Percentiles rank a stretch among this genome's conserved stretches.
Conservation (phyloP, 1,140 invertebrate genomes). For the Nasonia longicornis region DNA sequence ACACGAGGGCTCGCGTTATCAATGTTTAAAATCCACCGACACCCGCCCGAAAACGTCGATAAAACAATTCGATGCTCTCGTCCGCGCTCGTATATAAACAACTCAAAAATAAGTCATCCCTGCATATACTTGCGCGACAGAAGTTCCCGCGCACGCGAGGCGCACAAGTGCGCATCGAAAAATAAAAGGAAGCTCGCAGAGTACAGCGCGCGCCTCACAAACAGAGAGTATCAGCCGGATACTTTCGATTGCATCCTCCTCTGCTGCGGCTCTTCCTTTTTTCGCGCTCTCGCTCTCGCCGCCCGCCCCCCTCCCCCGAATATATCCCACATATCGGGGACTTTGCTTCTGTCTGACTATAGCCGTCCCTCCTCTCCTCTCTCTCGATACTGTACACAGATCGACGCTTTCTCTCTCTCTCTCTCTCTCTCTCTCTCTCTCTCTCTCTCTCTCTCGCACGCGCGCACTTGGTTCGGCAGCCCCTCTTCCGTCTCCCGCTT, state of each 20-base stretch:
- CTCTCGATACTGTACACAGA: neutral
- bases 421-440: neutral
- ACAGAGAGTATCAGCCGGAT: conserved; percentile 27
- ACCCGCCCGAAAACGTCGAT: neutral
- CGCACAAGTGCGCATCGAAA: neutral
- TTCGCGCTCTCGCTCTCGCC: conserved; percentile 31
- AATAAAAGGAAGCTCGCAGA: neutral
- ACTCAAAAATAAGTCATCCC: neutral
- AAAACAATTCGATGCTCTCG: neutral
- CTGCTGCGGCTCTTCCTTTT: neutral
- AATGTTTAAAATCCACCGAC: too few species aligned
- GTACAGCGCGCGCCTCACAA: neutral
- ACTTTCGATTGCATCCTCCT: conserved; percentile 37
- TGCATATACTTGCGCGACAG: neutral
- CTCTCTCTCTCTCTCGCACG: neutral
- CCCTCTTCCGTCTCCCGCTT: conserved; percentile 10
- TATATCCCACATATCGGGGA: conserved; percentile 46
- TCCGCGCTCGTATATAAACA: too few species aligned
- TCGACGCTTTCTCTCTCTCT: neutral
- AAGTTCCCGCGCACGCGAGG: neutral
- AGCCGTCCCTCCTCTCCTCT: conserved; percentile 39
- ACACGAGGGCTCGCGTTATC: neutral
- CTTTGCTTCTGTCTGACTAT: conserved; percentile 50
- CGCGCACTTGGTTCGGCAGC: neutral
- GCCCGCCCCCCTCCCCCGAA: conserved; percentile 39